Evolutionary conservation across 2,888 invertebrate genomes (phyloP).

Genomic region (Ennomos fuscantarius): DNA sequence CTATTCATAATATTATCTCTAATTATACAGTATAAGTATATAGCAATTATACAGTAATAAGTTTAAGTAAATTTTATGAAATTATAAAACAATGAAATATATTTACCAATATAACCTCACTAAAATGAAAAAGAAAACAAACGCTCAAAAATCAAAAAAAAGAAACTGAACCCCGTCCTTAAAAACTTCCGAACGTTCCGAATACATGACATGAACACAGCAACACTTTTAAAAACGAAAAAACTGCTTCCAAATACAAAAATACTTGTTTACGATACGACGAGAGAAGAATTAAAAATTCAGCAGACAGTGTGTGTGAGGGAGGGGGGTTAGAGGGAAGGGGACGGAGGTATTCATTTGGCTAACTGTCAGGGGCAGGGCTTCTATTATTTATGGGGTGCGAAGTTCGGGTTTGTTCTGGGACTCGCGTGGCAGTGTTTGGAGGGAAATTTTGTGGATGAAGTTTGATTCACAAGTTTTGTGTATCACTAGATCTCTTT

Average conservation of each 20-base stretch:
- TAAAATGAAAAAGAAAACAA: too few relatives aligned
- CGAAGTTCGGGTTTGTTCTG: constrained; percentile 31
- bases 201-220: constrained; percentile 22
- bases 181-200: constrained; percentile 18
- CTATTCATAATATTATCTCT: too few relatives aligned
- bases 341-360: constrained; percentile 66
- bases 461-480: not conserved
- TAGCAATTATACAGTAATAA: not conserved
- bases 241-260: constrained; percentile 40
- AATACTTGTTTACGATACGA: constrained; percentile 39
- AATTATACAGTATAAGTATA: not conserved
- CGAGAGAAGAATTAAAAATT: constrained; percentile 56
- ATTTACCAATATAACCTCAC: too few relatives aligned
- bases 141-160: not conserved
- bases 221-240: constrained; percentile 42
- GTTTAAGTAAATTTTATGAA: too few relatives aligned
- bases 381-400: constrained; percentile 70
- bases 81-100: too few relatives aligned
- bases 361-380: constrained; percentile 69
- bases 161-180: not conserved
- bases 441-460: constrained; percentile 2
- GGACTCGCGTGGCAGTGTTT: constrained; percentile 10
- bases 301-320: constrained; percentile 39
- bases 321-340: constrained; percentile 42
- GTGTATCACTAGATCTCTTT: too few relatives aligned